phyloP scores from a whole-genome alignment of 2,113 vertebrate species.

The Eclectus roratus region DNA sequence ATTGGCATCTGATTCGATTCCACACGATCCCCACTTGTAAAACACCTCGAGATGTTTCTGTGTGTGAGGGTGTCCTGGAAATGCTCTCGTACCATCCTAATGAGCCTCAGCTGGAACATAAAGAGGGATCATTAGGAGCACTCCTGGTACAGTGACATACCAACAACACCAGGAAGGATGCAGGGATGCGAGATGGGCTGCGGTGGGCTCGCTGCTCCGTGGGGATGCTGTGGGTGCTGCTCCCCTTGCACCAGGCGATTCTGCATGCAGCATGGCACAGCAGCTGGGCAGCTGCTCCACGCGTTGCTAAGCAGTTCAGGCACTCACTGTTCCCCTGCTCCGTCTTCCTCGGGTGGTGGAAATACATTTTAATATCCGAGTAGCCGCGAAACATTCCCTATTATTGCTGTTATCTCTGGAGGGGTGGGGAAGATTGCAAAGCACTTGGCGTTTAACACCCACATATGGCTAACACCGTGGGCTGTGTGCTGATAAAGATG shows the following conservation, averaged over 20 bases:
- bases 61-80: constrained; percentile 62
- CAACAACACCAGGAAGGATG: not conserved
- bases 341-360: not conserved
- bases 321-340: not conserved
- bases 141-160: not conserved
- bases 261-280: fast-evolving
- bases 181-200: not conserved
- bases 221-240: not conserved
- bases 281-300: not conserved
- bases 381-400: not conserved
- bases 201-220: fast-evolving
- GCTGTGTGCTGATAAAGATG: constrained; percentile 57
- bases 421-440: not conserved
- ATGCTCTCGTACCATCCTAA: constrained; percentile 50
- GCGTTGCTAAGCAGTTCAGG: not conserved
- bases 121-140: constrained; percentile 59
- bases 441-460: constrained; percentile 44
- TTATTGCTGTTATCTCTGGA: not conserved
- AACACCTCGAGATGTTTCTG: constrained; percentile 66
- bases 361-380: not conserved
- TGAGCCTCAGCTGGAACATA: constrained; percentile 59
- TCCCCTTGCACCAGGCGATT: fast-evolving
- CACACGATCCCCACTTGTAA: constrained; percentile 60
- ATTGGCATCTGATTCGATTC: constrained; percentile 68
- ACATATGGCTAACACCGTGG: constrained; percentile 46